Evolutionary conservation across 2,113 vertebrate species (phyloP), one percentile per base, ranked within the genome.

Genomic region (Oryzias curvinotus): DNA sequence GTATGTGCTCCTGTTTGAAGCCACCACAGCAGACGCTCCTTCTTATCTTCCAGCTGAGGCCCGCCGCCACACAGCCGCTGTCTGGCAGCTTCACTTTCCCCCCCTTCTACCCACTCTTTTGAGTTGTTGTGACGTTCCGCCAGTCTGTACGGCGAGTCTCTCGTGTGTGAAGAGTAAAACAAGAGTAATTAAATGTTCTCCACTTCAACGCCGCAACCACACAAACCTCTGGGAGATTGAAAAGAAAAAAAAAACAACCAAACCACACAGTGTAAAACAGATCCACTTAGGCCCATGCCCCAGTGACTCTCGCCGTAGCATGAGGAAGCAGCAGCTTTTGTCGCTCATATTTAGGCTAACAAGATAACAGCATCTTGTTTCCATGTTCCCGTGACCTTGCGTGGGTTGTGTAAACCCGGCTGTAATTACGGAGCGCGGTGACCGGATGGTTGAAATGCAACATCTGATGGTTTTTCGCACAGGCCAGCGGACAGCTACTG

Each of bases 351-450:
- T 68, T 65, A 44, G 1, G 50, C 52, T 54, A 63, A 70, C 68
- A 12, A 30, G 25, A 63, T 62, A 75, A 78, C 23, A 57, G 44
- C 19, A 7, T 65, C 60, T 84, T 76, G 75, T 79, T 92, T 80
- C 84, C 87, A 52, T 52, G 75, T 82, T 77, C 56, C 10, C 65
- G 68, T 73, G 80, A 90, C 88, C 83, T 88, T 91, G 62, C 25
- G 90, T 89, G 83, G 88, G 91, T 81, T 82, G 88, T 85, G 88
- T 93, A 92, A 87, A 93, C 89, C 89, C 90, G 90, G 88, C 91
- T 86, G 92, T 93, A 95, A 95, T 95, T 95, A 95, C 88, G 85
- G 64, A 75, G 86, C 81, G 90, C 91, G 84, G 89, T 91, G 94
- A 94, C 93, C 93, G 92, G 93, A 93, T 90, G 87, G 85, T 86